Percentiles rank a stretch among this genome's conserved stretches.
These are phyloP conservation scores for Luidia sarsii DNA, from an alignment of 53 echinoderm and acorn worm genomes.

Conservation along the genomic window DNA sequence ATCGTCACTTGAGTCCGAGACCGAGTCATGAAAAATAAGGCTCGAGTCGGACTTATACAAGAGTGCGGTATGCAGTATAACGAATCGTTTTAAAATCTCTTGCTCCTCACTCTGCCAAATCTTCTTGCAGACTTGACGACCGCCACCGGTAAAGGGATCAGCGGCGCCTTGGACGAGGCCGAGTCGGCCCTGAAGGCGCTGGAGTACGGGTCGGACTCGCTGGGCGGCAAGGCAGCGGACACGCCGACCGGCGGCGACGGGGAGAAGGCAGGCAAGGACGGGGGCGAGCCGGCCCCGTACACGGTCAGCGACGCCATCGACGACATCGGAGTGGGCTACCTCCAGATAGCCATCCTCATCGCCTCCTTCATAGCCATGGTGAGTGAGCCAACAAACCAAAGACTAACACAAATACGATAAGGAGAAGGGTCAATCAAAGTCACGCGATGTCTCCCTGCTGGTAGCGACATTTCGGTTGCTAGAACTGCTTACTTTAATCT, in stretches of 20 bases:
- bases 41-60: too few species aligned
- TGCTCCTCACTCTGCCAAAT: too few species aligned
- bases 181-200: neutral
- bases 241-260: neutral
- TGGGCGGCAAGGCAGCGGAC: neutral
- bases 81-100: too few species aligned
- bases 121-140: neutral
- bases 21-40: too few species aligned
- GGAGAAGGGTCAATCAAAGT: neutral
- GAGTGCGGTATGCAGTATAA: too few species aligned
- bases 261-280: too few species aligned
- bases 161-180: neutral
- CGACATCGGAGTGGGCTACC: slow-evolving; percentile 65
- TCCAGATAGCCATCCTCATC: slow-evolving; percentile 49
- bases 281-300: slow-evolving; percentile 1
- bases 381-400: slow-evolving; percentile 20
- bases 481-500: too few species aligned
- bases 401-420: too few species aligned
- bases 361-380: slow-evolving; percentile 61
- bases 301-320: slow-evolving; percentile 71
- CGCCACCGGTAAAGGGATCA: neutral
- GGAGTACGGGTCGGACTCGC: slow-evolving; percentile 20
- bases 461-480: too few species aligned
- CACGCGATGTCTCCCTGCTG: too few species aligned
- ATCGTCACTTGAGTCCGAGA: too few species aligned